Conservation (phyloP, 2,797 vertebrate genomes). For the Avahi laniger region DNA sequence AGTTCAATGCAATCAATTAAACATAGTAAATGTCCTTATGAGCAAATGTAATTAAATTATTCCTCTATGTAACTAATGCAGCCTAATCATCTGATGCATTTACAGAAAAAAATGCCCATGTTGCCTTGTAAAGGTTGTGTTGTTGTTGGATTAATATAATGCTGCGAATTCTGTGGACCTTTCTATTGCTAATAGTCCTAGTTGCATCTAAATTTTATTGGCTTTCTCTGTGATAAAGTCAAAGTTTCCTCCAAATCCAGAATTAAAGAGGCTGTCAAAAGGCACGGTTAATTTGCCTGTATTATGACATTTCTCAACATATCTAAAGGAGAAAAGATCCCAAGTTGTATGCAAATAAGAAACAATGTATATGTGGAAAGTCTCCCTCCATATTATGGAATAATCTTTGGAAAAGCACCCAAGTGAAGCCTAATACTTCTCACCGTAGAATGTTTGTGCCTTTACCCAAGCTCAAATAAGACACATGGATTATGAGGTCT, state of each 20-base stretch:
- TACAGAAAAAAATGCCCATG: neutral
- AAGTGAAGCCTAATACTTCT: neutral
- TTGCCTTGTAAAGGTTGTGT: neutral
- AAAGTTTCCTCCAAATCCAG: neutral
- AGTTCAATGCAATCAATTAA: neutral
- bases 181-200: neutral
- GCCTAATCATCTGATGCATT: neutral
- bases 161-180: neutral
- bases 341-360: neutral
- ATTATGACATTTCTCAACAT: neutral
- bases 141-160: neutral
- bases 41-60: neutral
- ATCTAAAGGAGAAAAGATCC: neutral
- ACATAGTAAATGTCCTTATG: neutral
- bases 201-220: neutral
- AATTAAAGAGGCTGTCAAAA: neutral
- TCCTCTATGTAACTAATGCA: neutral
- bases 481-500: neutral
- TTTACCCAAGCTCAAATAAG: neutral
- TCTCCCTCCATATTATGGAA: neutral
- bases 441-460: neutral
- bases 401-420: neutral
- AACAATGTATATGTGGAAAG: neutral
- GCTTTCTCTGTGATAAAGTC: neutral
- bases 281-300: neutral